Percentiles rank a stretch among this genome's conserved stretches.
phyloP scores from a whole-genome alignment of 2,113 vertebrate species.

The Hydrolagus affinis region DNA sequence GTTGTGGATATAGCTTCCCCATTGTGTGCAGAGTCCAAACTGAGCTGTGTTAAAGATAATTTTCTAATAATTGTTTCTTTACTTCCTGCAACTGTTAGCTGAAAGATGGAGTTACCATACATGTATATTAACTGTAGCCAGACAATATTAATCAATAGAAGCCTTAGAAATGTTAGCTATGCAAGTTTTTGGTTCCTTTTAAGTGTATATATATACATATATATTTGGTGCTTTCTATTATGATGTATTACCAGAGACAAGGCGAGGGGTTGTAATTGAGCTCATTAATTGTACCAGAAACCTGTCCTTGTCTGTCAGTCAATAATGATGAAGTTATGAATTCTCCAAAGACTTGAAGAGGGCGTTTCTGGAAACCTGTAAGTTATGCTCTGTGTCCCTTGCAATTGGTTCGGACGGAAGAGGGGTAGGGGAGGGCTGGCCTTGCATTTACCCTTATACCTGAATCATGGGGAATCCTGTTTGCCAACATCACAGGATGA shows the following conservation, averaged over 20 bases:
- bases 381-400: neutral
- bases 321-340: neutral
- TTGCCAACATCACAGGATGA: too few relatives aligned
- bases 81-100: neutral
- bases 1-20: neutral
- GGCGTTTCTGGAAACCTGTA: neutral
- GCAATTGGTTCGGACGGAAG: neutral
- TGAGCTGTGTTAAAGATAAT: neutral
- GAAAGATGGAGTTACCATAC: too few relatives aligned
- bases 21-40: too few relatives aligned
- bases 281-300: neutral
- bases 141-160: conserved; percentile 3
- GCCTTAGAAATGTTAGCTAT: too few relatives aligned
- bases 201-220: too few relatives aligned
- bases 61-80: neutral
- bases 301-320: neutral
- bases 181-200: too few relatives aligned
- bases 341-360: conserved; percentile 13
- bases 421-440: too few relatives aligned
- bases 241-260: neutral
- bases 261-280: neutral
- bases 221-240: neutral
- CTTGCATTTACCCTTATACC: neutral
- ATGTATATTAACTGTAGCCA: too few relatives aligned
- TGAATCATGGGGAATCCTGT: too few relatives aligned